A percentile compares a stretch with the other conserved stretches of the same genome.
phyloP scores from a whole-genome alignment of 2,797 vertebrate species.

The Passerculus sandwichensis region DNA sequence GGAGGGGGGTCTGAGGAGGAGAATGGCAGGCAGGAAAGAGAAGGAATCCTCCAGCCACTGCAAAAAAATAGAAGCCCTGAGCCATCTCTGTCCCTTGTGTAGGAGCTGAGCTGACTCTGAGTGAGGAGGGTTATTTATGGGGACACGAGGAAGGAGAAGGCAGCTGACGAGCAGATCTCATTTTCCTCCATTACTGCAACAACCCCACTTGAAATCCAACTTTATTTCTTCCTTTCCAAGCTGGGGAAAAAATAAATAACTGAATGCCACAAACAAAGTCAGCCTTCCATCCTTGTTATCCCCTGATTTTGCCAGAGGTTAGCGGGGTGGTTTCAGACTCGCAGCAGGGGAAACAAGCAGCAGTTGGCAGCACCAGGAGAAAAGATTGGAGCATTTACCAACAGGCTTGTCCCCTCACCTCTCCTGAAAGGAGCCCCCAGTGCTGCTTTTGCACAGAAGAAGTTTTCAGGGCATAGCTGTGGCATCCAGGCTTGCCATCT shows the following conservation, averaged over 20 bases:
- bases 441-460: neutral
- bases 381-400: neutral
- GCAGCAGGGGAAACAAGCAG: neutral
- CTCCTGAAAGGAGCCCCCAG: neutral
- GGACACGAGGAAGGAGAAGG: neutral
- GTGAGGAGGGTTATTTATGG: slow-evolving; percentile 45
- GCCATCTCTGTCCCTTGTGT: neutral
- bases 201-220: slow-evolving; percentile 34
- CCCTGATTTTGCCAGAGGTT: neutral
- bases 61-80: neutral
- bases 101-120: rapidly evolving
- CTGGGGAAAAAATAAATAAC: neutral
- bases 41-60: neutral
- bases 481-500: neutral
- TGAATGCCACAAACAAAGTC: neutral
- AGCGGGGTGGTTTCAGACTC: neutral
- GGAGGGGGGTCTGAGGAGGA: neutral
- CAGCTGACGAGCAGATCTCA: slow-evolving; percentile 45
- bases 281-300: neutral
- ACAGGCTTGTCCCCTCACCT: neutral
- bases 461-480: neutral
- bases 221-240: slow-evolving; percentile 15
- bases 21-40: neutral
- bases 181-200: slow-evolving; percentile 47
- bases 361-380: neutral